These are phyloP conservation scores for Antheraea assamensis DNA, from an alignment of 2,888 invertebrate genomes.

Conservation along the genomic window DNA sequence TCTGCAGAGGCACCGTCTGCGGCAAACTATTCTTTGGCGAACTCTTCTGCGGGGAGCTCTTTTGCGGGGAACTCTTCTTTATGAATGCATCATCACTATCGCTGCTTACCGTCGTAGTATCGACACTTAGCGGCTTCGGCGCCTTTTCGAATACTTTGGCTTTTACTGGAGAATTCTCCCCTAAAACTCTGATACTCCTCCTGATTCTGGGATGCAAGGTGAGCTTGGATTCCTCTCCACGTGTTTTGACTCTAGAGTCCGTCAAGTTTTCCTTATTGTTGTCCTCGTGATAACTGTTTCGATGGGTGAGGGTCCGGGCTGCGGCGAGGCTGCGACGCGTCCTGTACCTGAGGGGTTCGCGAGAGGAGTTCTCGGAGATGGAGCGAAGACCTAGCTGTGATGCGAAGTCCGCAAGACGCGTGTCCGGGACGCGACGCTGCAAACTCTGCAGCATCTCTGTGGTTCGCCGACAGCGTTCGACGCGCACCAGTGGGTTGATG, in stretches of 20 bases:
- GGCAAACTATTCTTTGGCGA: neutral
- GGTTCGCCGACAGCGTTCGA: slow-evolving; percentile 41
- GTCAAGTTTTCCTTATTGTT: neutral
- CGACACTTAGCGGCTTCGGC: neutral
- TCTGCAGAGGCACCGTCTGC: neutral
- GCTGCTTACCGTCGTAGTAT: neutral
- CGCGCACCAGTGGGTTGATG: slow-evolving; percentile 55
- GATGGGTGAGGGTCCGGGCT: neutral
- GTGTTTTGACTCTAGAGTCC: neutral
- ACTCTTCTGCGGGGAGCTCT: neutral
- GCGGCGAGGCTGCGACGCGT: neutral
- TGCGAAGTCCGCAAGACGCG: slow-evolving; percentile 46
- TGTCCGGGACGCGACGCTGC: slow-evolving; percentile 35
- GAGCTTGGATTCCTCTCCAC: neutral
- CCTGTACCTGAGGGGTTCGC: neutral
- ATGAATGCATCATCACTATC: neutral
- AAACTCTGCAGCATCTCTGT: slow-evolving; percentile 34
- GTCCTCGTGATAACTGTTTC: neutral
- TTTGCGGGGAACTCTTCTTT: neutral
- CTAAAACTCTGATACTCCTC: neutral
- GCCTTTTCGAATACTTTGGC: neutral
- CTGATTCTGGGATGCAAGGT: neutral
- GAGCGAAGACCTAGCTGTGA: slow-evolving; percentile 44
- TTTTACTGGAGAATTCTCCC: neutral
- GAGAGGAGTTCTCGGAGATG: slow-evolving; percentile 22